Evolutionary conservation across 2,888 invertebrate genomes (phyloP), one percentile per base, ranked within the genome.

Genomic region (Agrenia bidenticulata): DNA sequence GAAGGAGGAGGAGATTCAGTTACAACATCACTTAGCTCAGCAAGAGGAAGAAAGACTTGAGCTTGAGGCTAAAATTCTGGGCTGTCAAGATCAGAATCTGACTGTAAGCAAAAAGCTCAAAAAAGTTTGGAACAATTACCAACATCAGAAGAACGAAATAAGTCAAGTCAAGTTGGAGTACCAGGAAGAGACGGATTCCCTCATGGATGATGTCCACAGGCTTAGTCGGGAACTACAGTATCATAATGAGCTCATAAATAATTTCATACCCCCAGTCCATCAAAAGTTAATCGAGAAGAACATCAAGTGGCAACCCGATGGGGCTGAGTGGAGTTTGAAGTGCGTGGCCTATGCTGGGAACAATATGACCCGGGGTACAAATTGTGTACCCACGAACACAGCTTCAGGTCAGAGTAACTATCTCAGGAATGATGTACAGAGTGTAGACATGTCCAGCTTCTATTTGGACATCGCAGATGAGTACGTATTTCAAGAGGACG

Each of bases 261-360:
- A 88, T 51, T 97, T 94, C 79, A 94, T 99, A 80, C 98, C 98
- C 1, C 87, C 87, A 77, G 91, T 94, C 79, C 96, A 95, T 81
- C 89, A 94, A 84, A 92, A 89, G 56, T 85, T 92, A 81, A 91
- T 97, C 70, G 93, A 94, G 78, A 85, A 89, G 77, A 92, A 95
- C 78, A 90, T 95, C 50, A 89, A 92, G 78, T 99, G 97, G 95
- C 98, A 96, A 82, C 96, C 96, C 80, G 97, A 98, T 78, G 92
- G 96, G 37, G 97, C 97, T 37, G 98, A 99, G 81, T 99, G 97
- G 92, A 96, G 98, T 80, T 85, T 99, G 53, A 90, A 90, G 80
- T 97, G 97, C 80, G 95, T 99, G 7, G 98, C 98, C 0, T 99
- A 99, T 81, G 95, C 97, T 7, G 98, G 98, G 0, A 99, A 99